Evolutionary conservation across 2,888 invertebrate genomes (phyloP).

Genomic region (Brenthis ino): DNA sequence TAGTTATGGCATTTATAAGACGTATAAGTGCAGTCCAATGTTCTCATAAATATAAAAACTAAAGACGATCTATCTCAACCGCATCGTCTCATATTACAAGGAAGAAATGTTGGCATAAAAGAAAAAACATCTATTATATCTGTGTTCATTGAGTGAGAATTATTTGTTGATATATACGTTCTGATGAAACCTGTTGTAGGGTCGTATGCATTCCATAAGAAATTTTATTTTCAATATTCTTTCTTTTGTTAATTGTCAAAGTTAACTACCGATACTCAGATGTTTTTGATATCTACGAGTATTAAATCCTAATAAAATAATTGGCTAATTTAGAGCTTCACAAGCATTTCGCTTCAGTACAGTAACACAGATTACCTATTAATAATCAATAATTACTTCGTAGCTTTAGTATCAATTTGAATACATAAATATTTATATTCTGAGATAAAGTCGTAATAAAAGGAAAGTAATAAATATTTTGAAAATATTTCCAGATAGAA

Average conservation of each 20-base stretch:
- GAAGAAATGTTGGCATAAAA: slow-evolving; percentile 50
- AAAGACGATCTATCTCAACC: slow-evolving; percentile 56
- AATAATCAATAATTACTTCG: too few relatives aligned
- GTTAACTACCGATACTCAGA: background rate
- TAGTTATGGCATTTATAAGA: slow-evolving; percentile 3
- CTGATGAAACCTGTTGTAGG: background rate
- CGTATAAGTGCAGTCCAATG: slow-evolving; percentile 22
- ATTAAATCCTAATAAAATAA: too few relatives aligned
- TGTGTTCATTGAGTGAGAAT: slow-evolving; percentile 36
- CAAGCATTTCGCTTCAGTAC: too few relatives aligned
- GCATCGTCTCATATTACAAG: slow-evolving; percentile 56
- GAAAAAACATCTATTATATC: slow-evolving; percentile 42
- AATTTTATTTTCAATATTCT: slow-evolving; percentile 1
- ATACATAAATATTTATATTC: too few relatives aligned
- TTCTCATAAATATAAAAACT: slow-evolving; percentile 49
- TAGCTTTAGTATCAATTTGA: too few relatives aligned
- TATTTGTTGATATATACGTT: slow-evolving; percentile 16
- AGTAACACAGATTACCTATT: too few relatives aligned
- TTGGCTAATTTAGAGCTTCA: too few relatives aligned
- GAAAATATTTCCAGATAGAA: too few relatives aligned
- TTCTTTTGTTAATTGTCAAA: slow-evolving; percentile 1
- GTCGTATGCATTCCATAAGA: background rate
- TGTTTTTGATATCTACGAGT: too few relatives aligned
- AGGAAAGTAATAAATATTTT: too few relatives aligned
- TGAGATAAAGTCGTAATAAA: too few relatives aligned